Conservation (phyloP, 2,113 vertebrate genomes). For the Saguinus imperator region DNA sequence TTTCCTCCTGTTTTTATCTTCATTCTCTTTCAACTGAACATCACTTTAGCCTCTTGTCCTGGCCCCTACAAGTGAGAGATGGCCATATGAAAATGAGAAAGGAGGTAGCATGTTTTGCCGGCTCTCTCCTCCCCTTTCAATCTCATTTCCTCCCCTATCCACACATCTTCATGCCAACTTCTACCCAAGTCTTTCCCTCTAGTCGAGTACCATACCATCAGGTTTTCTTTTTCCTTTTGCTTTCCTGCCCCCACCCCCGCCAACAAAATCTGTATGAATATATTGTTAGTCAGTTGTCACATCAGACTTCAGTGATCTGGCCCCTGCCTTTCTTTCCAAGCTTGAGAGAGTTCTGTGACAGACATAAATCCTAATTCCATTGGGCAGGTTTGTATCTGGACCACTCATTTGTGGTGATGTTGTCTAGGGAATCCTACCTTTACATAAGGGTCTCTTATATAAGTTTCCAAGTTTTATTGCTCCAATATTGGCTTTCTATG, state of each 20-base stretch:
- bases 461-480: background rate
- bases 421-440: background rate
- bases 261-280: background rate
- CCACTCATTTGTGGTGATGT: no score
- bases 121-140: background rate
- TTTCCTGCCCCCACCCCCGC: no score
- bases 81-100: background rate
- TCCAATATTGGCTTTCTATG: background rate
- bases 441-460: background rate
- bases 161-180: background rate
- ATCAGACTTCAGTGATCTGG: background rate
- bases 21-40: background rate
- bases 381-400: background rate
- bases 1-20: background rate
- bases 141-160: no score
- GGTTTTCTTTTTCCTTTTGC: background rate
- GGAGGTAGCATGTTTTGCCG: background rate
- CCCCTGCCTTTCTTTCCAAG: background rate
- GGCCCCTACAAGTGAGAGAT: background rate
- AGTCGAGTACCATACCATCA: fast-evolving
- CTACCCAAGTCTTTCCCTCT: background rate
- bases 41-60: background rate
- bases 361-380: background rate
- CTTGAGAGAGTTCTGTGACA: background rate
- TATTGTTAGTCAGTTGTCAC: background rate